Conservation (phyloP, 1,140 invertebrate genomes). For the Antheraea mylitta region DNA sequence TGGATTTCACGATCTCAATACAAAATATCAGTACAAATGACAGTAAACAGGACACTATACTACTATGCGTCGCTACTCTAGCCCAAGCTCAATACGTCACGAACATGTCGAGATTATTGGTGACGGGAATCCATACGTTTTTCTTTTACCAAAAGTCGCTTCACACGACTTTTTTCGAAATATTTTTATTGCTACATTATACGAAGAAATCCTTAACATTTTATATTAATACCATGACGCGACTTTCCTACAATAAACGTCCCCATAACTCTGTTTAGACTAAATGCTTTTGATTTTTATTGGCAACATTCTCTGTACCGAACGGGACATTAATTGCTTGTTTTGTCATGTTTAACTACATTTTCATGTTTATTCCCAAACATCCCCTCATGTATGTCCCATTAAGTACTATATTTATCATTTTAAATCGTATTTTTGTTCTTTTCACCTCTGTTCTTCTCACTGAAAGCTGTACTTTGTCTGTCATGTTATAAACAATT, state of each 20-base stretch:
- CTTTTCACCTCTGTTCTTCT: slow-evolving; percentile 29
- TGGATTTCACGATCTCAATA: no score
- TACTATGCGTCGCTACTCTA: no score
- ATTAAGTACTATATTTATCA: slow-evolving; percentile 26
- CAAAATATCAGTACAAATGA: no score
- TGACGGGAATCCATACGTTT: no score
- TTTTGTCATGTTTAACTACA: slow-evolving; percentile 25
- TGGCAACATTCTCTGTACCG: slow-evolving; percentile 5
- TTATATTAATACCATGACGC: background rate
- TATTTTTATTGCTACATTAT: background rate
- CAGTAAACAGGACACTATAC: no score
- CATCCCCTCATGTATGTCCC: slow-evolving; percentile 29
- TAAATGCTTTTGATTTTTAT: slow-evolving; percentile 15
- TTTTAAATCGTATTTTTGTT: slow-evolving; percentile 23
- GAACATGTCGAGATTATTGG: no score
- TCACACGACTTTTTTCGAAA: background rate
- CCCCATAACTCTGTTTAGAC: background rate
- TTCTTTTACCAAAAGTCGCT: no score
- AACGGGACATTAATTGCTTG: slow-evolving; percentile 24
- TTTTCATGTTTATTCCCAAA: slow-evolving; percentile 15
- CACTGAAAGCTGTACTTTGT: slow-evolving; percentile 3
- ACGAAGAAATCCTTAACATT: background rate
- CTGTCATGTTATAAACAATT: slow-evolving; percentile 31
- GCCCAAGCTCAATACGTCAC: no score
- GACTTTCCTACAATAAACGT: background rate